Percentiles rank a stretch among this genome's conserved stretches.
phyloP scores from a whole-genome alignment of 2,888 invertebrate genomes.

The Pilophorus perplexus region DNA sequence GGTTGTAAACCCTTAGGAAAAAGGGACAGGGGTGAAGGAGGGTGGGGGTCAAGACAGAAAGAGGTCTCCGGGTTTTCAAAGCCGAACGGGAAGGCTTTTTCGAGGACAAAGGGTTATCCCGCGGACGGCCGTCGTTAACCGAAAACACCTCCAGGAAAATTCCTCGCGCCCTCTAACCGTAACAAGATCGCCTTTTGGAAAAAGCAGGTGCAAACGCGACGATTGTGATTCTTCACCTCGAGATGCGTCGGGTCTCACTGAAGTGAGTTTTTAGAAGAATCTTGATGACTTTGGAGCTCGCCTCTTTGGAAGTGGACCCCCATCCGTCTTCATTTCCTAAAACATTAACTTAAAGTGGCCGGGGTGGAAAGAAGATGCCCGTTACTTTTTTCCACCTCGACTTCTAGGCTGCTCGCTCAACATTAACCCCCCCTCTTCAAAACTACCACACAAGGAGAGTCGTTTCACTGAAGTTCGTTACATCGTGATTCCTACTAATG shows the following conservation, averaged over 20 bases:
- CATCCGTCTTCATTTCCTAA: not conserved
- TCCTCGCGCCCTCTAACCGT: conserved; percentile 7
- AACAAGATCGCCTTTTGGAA: not conserved
- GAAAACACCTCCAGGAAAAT: conserved; percentile 1
- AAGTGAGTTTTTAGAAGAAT: not conserved
- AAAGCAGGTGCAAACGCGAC: not conserved
- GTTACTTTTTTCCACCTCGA: too few species aligned
- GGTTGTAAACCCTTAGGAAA: conserved; percentile 19
- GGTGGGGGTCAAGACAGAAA: not conserved
- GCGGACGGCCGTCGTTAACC: conserved; percentile 12
- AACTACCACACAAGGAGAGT: too few species aligned
- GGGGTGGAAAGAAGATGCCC: too few species aligned
- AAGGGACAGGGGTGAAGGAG: conserved; percentile 25
- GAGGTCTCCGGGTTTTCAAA: conserved; percentile 5
- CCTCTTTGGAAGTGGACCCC: not conserved
- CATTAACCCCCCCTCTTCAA: too few species aligned
- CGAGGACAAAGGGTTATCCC: not conserved
- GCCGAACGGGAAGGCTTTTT: conserved; percentile 4
- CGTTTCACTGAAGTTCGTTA: too few species aligned
- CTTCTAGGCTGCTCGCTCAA: too few species aligned
- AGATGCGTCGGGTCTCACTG: too few species aligned
- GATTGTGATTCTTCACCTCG: too few species aligned
- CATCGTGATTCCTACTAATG: too few species aligned
- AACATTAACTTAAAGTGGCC: not conserved
- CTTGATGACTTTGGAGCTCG: not conserved